These are phyloP conservation scores for Parambassis ranga DNA, from an alignment of 2,797 vertebrate species.

Conservation along the genomic window DNA sequence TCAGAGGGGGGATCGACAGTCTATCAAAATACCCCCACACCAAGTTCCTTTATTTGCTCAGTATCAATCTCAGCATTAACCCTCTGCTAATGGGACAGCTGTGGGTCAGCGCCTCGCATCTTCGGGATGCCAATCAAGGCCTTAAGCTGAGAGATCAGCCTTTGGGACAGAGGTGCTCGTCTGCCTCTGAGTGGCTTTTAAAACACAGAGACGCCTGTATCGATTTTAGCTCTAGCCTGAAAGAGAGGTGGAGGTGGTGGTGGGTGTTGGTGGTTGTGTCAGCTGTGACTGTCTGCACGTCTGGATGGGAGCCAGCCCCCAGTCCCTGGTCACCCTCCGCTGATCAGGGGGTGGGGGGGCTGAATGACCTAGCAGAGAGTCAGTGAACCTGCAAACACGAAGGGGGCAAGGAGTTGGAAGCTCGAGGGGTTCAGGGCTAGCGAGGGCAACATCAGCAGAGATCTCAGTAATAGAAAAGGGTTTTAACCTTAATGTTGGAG, in stretches of 20 bases:
- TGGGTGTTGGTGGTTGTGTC: conserved; percentile 36
- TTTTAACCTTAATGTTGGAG: conserved; percentile 87
- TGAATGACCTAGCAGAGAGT: conserved; percentile 80
- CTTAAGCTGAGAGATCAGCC: conserved; percentile 83
- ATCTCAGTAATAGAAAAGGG: conserved; percentile 84
- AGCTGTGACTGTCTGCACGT: conserved; percentile 51
- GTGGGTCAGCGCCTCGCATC: conserved; percentile 81
- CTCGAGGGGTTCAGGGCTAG: conserved; percentile 62
- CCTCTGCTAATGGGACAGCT: conserved; percentile 85
- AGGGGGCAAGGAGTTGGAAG: conserved; percentile 73
- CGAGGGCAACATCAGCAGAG: conserved; percentile 76
- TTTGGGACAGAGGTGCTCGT: conserved; percentile 77
- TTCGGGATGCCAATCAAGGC: conserved; percentile 81
- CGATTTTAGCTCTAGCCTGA: conserved; percentile 79
- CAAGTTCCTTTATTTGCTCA: conserved; percentile 84
- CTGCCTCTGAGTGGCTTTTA: conserved; percentile 83
- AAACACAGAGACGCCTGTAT: conserved; percentile 80
- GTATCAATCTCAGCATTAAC: conserved; percentile 85
- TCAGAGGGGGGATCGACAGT: conserved; percentile 68
- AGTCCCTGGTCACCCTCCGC: conserved; percentile 77
- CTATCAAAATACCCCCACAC: conserved; percentile 80
- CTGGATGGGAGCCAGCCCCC: conserved; percentile 67
- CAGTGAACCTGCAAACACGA: conserved; percentile 84
- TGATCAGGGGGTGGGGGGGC: conserved; percentile 79
- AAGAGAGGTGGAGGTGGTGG: conserved; percentile 2